Percentiles rank a stretch among this genome's conserved stretches.
These are phyloP conservation scores for Drosophila helvetica DNA, from an alignment of 2,888 invertebrate genomes.

Conservation along the genomic window DNA sequence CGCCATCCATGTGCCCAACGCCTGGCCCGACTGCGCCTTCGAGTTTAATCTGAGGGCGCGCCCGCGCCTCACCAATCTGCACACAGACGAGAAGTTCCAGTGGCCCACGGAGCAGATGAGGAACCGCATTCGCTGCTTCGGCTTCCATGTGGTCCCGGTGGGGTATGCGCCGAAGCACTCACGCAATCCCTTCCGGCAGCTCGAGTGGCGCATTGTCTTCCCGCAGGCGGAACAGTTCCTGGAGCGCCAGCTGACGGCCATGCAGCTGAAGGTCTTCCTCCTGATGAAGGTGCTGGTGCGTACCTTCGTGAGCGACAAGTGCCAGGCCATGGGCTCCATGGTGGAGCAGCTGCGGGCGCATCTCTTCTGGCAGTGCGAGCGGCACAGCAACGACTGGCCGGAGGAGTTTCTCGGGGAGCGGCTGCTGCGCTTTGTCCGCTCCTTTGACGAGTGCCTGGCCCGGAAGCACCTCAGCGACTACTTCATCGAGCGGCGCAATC, in stretches of 20 bases:
- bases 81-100: slow-evolving; percentile 86
- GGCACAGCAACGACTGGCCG: slow-evolving; percentile 89
- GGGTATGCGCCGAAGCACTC: slow-evolving; percentile 88
- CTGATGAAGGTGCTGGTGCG: slow-evolving; percentile 89
- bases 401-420: slow-evolving; percentile 90
- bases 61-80: slow-evolving; percentile 85
- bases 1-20: slow-evolving; percentile 85
- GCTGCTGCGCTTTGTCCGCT: slow-evolving; percentile 86
- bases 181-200: slow-evolving; percentile 86
- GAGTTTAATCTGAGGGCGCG: slow-evolving; percentile 88
- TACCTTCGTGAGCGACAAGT: slow-evolving; percentile 87
- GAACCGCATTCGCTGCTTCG: slow-evolving; percentile 87
- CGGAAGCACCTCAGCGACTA: slow-evolving; percentile 88
- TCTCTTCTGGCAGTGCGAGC: slow-evolving; percentile 91
- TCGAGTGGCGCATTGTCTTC: slow-evolving; percentile 92
- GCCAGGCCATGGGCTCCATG: slow-evolving; percentile 86
- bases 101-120: slow-evolving; percentile 90
- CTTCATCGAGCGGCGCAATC: slow-evolving; percentile 89
- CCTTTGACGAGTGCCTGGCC: slow-evolving; percentile 87
- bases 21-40: slow-evolving; percentile 89
- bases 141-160: slow-evolving; percentile 89
- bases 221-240: slow-evolving; percentile 91
- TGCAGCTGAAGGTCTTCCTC: slow-evolving; percentile 89
- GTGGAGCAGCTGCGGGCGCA: slow-evolving; percentile 89
- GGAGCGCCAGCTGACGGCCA: slow-evolving; percentile 88